Evolutionary conservation across 2,113 vertebrate genomes (phyloP).

Genomic region (Formicarius rufipectus): DNA sequence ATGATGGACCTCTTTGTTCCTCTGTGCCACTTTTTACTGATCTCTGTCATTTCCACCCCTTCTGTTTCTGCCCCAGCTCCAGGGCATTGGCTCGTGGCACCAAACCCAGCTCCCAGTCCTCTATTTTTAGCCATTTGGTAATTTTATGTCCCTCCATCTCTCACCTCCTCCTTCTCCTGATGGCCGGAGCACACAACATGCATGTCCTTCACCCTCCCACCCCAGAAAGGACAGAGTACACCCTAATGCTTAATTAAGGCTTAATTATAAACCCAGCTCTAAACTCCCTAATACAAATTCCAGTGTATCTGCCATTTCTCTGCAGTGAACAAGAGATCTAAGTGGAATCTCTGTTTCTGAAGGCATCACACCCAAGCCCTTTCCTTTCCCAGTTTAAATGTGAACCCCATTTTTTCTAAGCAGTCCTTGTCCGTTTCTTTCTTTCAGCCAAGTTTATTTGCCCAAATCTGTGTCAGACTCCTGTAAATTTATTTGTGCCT

Average conservation of each 20-base stretch:
- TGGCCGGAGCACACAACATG: not conserved
- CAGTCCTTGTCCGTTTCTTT: not conserved
- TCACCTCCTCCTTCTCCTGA: not conserved
- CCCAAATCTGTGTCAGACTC: not conserved
- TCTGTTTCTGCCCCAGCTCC: not conserved
- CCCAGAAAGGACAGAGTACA: not conserved
- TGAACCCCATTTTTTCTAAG: not conserved
- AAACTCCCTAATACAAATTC: not conserved
- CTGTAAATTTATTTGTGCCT: not conserved
- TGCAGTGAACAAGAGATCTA: not conserved
- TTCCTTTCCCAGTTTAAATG: not conserved
- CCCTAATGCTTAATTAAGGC: not conserved
- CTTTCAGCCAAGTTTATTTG: not conserved
- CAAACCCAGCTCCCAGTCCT: not conserved
- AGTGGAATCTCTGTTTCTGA: not conserved
- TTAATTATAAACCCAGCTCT: not conserved
- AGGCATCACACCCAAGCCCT: not conserved
- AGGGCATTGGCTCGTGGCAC: not conserved
- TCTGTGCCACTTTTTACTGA: not conserved
- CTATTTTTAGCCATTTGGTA: not conserved
- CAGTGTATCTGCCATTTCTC: not conserved
- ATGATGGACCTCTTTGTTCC: not conserved
- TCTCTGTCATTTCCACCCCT: not conserved
- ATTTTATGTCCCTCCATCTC: not conserved
- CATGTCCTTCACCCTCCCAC: not conserved